Evolutionary conservation across 2,797 vertebrate species (phyloP).

Genomic region (Sternarchorhynchus goeldii): DNA sequence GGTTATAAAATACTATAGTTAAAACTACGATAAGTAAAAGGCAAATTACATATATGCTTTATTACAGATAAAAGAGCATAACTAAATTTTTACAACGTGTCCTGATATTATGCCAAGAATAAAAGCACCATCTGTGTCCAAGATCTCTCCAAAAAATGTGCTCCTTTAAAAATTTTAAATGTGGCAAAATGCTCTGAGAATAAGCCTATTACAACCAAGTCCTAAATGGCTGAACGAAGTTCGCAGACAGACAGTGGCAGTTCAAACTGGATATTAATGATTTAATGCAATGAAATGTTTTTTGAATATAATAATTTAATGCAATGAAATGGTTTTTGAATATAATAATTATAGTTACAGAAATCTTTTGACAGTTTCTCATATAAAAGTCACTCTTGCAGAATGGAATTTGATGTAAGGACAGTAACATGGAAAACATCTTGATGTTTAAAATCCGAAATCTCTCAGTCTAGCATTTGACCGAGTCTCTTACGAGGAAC

Average conservation of each 20-base stretch:
- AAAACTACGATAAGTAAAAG: no score
- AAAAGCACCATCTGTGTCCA: background rate
- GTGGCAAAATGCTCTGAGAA: conserved; percentile 6
- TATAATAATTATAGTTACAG: conserved; percentile 1
- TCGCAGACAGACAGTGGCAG: conserved; percentile 1
- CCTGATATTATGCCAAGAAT: background rate
- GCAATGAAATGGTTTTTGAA: background rate
- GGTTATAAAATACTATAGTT: no score
- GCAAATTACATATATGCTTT: background rate
- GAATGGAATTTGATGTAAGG: background rate
- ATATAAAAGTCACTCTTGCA: background rate
- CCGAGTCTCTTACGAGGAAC: background rate
- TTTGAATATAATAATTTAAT: conserved; percentile 15
- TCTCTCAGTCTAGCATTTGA: background rate
- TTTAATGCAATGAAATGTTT: conserved; percentile 15
- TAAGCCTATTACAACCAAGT: background rate
- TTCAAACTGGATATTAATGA: conserved; percentile 31
- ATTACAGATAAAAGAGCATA: background rate
- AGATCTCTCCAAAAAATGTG: background rate
- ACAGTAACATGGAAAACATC: background rate
- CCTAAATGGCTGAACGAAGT: background rate
- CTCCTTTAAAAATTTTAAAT: conserved; percentile 15
- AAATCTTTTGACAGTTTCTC: conserved; percentile 3
- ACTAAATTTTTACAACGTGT: background rate
- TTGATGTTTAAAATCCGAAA: background rate